phyloP scores from a whole-genome alignment of 1,140 invertebrate species.

The Trachelipus rathkii region DNA sequence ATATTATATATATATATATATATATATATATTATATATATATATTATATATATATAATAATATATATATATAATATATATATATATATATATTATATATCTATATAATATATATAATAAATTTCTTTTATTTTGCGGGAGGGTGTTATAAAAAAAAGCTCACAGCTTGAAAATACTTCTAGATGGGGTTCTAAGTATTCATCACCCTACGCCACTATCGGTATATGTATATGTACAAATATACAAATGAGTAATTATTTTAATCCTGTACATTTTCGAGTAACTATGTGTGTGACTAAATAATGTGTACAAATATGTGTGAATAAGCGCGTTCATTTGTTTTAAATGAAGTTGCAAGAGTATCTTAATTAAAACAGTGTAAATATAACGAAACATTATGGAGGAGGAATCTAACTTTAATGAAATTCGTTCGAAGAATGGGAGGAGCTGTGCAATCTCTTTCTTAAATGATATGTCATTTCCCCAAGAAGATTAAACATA shows the following conservation, averaged over 20 bases:
- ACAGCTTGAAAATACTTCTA: too few relatives aligned
- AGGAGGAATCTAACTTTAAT: background rate
- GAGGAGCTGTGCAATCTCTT: background rate
- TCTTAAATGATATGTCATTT: slow-evolving; percentile 11
- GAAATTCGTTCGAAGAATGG: background rate
- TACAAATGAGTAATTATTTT: too few relatives aligned
- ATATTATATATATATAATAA: slow-evolving; percentile 12
- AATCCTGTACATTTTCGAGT: too few relatives aligned
- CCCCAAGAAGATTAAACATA: background rate
- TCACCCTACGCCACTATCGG: too few relatives aligned
- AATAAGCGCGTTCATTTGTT: background rate
- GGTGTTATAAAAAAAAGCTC: background rate
- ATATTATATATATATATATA: slow-evolving; percentile 20
- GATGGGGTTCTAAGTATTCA: too few relatives aligned
- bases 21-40: background rate
- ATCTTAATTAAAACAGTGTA: background rate
- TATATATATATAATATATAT: slow-evolving; percentile 21
- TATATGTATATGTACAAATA: too few relatives aligned
- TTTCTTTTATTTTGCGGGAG: background rate
- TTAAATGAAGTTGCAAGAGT: background rate
- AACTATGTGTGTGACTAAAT: too few relatives aligned
- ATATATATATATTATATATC: slow-evolving; percentile 24
- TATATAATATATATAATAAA: slow-evolving; percentile 1
- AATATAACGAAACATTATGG: slow-evolving; percentile 6
- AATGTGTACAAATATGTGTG: too few relatives aligned